These are phyloP conservation scores for Emydura subglobosa DNA, from an alignment of 2,113 vertebrate genomes.

Conservation along the genomic window DNA sequence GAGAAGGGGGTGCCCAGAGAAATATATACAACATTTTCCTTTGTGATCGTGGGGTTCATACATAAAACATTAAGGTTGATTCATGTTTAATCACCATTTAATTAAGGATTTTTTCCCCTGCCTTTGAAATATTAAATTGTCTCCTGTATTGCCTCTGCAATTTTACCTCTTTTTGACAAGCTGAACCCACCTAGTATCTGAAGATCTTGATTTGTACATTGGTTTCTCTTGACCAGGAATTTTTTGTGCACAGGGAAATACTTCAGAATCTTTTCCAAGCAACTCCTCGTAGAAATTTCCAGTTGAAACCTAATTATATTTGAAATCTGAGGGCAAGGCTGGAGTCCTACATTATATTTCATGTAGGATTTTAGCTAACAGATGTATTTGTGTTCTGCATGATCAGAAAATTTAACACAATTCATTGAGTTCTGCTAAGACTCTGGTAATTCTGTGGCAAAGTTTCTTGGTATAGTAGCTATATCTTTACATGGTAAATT, in stretches of 20 bases:
- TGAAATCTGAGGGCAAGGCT: not conserved
- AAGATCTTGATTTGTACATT: not conserved
- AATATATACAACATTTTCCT: not conserved
- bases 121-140: constrained; percentile 40
- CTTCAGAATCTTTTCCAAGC: no score
- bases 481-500: constrained; percentile 67
- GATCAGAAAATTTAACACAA: not conserved
- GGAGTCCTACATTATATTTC: not conserved
- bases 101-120: not conserved
- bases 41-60: not conserved
- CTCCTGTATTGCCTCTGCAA: not conserved
- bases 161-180: not conserved
- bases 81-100: constrained; percentile 14
- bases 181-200: not conserved
- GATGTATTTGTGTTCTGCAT: not conserved
- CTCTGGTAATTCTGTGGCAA: not conserved
- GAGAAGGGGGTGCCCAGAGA: not conserved
- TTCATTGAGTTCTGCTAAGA: not conserved
- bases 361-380: not conserved
- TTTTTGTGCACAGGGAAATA: not conserved
- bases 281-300: not conserved
- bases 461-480: constrained; percentile 50
- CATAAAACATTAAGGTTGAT: not conserved
- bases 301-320: not conserved
- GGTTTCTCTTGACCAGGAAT: not conserved